Base-by-base conservation (phyloP, 1,140 invertebrate genomes). In the Laodelphax striatellus region DNA sequence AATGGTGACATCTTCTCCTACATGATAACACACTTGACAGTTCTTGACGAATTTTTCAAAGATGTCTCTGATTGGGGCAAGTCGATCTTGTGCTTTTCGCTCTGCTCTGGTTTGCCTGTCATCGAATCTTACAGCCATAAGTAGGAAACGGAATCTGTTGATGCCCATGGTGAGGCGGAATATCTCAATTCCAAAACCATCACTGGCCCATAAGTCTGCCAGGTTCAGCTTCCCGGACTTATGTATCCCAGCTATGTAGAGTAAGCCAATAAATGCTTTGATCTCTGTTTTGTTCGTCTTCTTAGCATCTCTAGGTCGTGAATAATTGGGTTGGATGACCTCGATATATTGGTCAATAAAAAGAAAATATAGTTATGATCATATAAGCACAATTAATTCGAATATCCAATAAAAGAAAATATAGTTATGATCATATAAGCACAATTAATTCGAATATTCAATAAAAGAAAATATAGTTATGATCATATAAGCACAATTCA, bases 81-180 rank as follows among this genome's bases (percentile, higher is more conserved):
- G 24, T 44, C 63, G 64, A 63, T 66, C 66, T 2, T 43, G 14
- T 58, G 55, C 42, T 53, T 60, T 63, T 58, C 66, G 61, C 50
- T 62, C 59, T 6, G 38, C 16, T 54, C 71, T 60, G 11, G 67
- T 68, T 56, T 28, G 31, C 64, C 67, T 68, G 41, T 71, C 64
- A 60, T 73, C 69, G 58, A 73, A 70, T 42, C 71, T 61, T 10
- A 74, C 34, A 60, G 64, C 64, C 28, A 13, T 31, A 38, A 55
- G 22, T 59, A 59, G 19, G 28, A 59, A 59, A n/a, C 28, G 16
- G 38, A 59, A 59, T 31, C 57, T 52, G 44, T 52, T 28, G 14
- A 59, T 31, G 17, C 44, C 21, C 57, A 52, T 59, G 19, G 44
- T 52, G 14, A 62, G 61, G n/a, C 56, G 58, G 31, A 62, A 53